Base-by-base conservation (phyloP, 2,797 vertebrate genomes). In the Parauchenoglanis ngamensis region DNA sequence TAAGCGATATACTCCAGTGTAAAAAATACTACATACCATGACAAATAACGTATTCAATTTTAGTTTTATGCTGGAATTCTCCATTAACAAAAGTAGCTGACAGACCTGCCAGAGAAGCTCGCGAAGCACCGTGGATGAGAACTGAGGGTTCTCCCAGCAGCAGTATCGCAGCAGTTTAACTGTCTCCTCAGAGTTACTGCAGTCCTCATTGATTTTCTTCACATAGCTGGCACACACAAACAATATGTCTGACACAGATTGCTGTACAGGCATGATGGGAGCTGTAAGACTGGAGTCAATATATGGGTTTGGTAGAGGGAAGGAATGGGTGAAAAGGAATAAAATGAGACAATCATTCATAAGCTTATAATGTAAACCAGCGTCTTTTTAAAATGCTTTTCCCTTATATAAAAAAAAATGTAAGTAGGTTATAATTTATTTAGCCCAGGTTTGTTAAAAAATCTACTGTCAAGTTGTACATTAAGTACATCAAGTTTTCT, bases 71-170 rank as follows among this genome's bases (percentile, higher is more conserved):
- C 28, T 1, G 31, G 3, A 10, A 61, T 61, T 25, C 23, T 25
- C 63, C n/a, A 13, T 28, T 65, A 65, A 65, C 44, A 5, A 7
- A 67, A 85, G 17, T 12, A 59, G n/a, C 1, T 86, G 61, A 31
- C 90, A 92, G 92, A 99, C 98, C 98, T 99, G 98, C 98, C 98
- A 99, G 89, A 99, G 98, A 86, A 99, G 97, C 93, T 99, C 98
- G 92, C 98, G 98, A 90, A 99, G 97, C 90, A 99, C 98, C 85
- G 98, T 99, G 91, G 98, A 99, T 89, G 98, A 99, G 90, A 99
- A 99, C 93, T 99, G 98, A 84, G 98, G 98, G 95, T 99, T 99
- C 93, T 99, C 98, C 98, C 98, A 99, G 94, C 98, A 99, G 95
- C 98, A 98, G 95, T 99, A 99, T 90, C 98, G 97, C 92, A 99